These are phyloP conservation scores for Platycheirus albimanus DNA, from an alignment of 2,888 invertebrate species.

Conservation along the genomic window DNA sequence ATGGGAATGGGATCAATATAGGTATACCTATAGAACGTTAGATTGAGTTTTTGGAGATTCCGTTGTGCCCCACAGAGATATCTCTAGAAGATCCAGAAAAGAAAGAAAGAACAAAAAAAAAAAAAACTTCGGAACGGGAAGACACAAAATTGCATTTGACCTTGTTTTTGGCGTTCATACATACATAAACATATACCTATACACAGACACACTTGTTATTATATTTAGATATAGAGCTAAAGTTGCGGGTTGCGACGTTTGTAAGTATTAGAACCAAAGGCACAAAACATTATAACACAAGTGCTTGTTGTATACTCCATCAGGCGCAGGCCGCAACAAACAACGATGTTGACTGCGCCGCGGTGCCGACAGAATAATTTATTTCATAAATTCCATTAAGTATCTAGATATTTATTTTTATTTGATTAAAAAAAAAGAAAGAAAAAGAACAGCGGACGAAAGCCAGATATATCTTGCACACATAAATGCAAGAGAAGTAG, in stretches of 20 bases:
- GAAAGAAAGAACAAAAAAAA: conserved; percentile 8
- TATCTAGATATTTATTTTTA: conserved; percentile 57
- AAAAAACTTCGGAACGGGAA: conserved; percentile 51
- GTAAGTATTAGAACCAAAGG: too few relatives aligned
- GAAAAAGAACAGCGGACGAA: conserved; percentile 30
- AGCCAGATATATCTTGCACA: conserved; percentile 40
- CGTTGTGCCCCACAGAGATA: conserved; percentile 40
- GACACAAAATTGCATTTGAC: conserved; percentile 73
- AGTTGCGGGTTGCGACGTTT: too few relatives aligned
- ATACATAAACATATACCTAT: too few relatives aligned
- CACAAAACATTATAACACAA: conserved; percentile 46
- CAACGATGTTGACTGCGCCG: conserved; percentile 44
- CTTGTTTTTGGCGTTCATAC: conserved; percentile 66
- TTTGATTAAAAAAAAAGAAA: conserved; percentile 27
- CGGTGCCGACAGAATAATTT: conserved; percentile 70
- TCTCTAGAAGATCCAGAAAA: conserved; percentile 24
- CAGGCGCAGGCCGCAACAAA: conserved; percentile 4
- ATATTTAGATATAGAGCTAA: too few relatives aligned
- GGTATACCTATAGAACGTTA: too few relatives aligned
- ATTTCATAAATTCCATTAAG: conserved; percentile 71
- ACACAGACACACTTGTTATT: conserved; percentile 1
- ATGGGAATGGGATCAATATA: background rate
- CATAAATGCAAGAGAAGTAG: conserved; percentile 33
- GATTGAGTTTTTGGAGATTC: conserved; percentile 7
- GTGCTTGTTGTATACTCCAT: conserved; percentile 5